Percentiles rank a stretch among this genome's conserved stretches.
Evolutionary conservation across 2,113 vertebrate genomes (phyloP).

Genomic region (Sarotherodon lohbergeri): DNA sequence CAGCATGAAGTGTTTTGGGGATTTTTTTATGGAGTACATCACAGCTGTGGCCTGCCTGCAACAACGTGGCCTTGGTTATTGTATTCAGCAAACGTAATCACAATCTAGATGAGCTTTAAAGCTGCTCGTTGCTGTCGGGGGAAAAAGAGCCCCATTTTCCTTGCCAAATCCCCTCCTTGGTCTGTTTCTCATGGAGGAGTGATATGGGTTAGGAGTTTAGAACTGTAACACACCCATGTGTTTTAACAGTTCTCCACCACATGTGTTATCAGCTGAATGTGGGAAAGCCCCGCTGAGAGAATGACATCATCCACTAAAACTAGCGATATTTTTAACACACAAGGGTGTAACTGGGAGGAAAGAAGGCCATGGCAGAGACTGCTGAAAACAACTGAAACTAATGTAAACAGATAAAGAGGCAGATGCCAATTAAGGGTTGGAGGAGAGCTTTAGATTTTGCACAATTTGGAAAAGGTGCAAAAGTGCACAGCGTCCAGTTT

Average conservation of each 20-base stretch:
- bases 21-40: constrained; percentile 27
- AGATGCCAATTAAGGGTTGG: neutral
- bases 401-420: constrained; percentile 22
- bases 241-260: constrained; percentile 57
- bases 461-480: neutral
- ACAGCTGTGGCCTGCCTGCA: constrained; percentile 34
- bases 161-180: constrained; percentile 33
- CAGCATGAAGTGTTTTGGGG: constrained; percentile 1
- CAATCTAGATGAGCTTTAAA: constrained; percentile 49
- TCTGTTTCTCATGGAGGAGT: constrained; percentile 49
- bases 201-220: constrained; percentile 56
- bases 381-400: constrained; percentile 33
- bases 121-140: constrained; percentile 16
- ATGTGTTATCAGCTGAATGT: constrained; percentile 72
- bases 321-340: constrained; percentile 45
- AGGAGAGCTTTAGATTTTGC: neutral
- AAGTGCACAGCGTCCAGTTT: neutral
- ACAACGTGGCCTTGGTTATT: constrained; percentile 44
- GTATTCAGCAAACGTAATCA: constrained; percentile 51
- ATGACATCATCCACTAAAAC: constrained; percentile 60
- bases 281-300: constrained; percentile 63
- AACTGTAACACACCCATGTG: constrained; percentile 56
- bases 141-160: constrained; percentile 28
- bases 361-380: constrained; percentile 29
- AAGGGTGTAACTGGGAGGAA: constrained; percentile 53